Evolutionary conservation across 2,797 vertebrate species (phyloP).

Genomic region (Thunnus albacares): DNA sequence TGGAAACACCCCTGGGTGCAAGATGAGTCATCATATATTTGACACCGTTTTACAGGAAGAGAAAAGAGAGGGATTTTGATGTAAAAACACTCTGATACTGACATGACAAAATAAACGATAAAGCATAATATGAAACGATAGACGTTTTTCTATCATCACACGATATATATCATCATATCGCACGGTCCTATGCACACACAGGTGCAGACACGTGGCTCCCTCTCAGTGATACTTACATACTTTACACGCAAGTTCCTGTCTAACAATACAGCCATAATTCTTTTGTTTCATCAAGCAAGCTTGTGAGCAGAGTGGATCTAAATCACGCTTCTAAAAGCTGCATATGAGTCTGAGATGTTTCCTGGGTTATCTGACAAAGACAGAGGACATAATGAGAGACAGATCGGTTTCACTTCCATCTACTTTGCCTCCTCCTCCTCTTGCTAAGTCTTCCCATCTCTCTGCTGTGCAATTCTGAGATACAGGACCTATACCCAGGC

Average conservation of each 20-base stretch:
- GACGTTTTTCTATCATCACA: too few species aligned
- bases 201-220: constrained; percentile 48
- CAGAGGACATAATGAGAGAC: constrained; percentile 80
- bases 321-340: constrained; percentile 78
- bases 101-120: too few species aligned
- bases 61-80: too few species aligned
- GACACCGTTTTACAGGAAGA: too few species aligned
- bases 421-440: constrained; percentile 66
- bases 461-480: constrained; percentile 56
- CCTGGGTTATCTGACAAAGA: constrained; percentile 84
- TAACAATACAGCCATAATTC: constrained; percentile 70
- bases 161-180: too few species aligned
- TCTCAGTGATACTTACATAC: constrained; percentile 50
- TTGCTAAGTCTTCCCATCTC: constrained; percentile 54
- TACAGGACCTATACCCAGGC: constrained; percentile 54
- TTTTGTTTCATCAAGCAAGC: constrained; percentile 74
- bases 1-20: too few species aligned
- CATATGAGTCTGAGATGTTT: constrained; percentile 76
- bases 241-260: constrained; percentile 63
- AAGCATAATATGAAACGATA: too few species aligned
- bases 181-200: constrained; percentile 12
- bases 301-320: constrained; percentile 69
- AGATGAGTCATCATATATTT: too few species aligned
- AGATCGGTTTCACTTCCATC: constrained; percentile 83
- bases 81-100: too few species aligned